Conservation (phyloP, 2,797 vertebrate species). For the Paramormyrops hopkinsi region DNA sequence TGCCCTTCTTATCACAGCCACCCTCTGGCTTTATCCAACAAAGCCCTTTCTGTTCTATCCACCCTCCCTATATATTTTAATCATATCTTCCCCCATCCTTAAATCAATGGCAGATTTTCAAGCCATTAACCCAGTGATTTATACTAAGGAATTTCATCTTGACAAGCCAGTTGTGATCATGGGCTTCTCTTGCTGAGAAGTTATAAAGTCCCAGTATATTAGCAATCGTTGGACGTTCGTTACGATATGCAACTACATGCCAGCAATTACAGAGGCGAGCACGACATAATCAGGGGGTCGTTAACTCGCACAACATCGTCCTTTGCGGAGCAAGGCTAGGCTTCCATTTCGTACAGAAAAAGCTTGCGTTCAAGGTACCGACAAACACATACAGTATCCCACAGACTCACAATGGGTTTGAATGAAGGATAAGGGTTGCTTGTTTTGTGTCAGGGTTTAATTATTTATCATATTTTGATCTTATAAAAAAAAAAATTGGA, state of each 20-base stretch:
- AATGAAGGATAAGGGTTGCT: neutral
- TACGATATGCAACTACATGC: neutral
- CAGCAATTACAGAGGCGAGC: neutral
- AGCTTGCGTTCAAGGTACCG: neutral
- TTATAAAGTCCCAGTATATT: conserved; percentile 7
- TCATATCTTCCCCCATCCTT: conserved; percentile 6
- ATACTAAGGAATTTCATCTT: conserved; percentile 5
- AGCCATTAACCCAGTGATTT: conserved; percentile 4
- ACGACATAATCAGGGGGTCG: neutral
- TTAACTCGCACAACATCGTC: neutral
- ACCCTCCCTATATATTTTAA: conserved; percentile 19
- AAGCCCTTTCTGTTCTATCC: conserved; percentile 38
- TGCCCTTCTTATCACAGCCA: conserved; percentile 31
- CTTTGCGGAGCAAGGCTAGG: neutral
- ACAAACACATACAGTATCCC: neutral
- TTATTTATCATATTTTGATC: conserved; percentile 13
- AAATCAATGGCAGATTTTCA: conserved; percentile 7
- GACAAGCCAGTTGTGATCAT: conserved; percentile 19
- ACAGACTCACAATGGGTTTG: neutral
- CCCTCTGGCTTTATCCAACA: conserved; percentile 40
- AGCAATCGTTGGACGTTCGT: neutral
- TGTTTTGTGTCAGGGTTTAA: neutral
- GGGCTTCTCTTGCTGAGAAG: neutral
- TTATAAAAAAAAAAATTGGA: neutral
- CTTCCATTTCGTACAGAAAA: neutral